A percentile compares a stretch with the other conserved stretches of the same genome.
phyloP scores from a whole-genome alignment of 2,797 vertebrate genomes.

The Arrhamphus sclerolepis region DNA sequence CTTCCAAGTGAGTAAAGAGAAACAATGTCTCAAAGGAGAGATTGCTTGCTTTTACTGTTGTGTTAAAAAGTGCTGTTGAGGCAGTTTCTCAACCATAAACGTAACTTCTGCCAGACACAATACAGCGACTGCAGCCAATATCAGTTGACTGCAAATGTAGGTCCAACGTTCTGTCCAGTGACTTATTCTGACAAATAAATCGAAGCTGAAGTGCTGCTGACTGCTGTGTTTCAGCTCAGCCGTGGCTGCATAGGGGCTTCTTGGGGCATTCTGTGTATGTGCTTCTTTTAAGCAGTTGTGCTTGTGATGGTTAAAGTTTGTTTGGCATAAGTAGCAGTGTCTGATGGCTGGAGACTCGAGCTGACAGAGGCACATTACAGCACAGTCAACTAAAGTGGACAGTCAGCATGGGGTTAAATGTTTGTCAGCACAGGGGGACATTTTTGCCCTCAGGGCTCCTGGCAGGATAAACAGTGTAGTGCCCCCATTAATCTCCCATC shows the following conservation, averaged over 20 bases:
- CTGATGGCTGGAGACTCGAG: constrained; percentile 18
- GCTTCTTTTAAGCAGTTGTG: constrained; percentile 2
- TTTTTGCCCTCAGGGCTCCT: constrained; percentile 42
- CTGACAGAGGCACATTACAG: constrained; percentile 33
- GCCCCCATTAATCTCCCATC: constrained; percentile 60
- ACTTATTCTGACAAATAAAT: constrained; percentile 10
- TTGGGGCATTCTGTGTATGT: not conserved
- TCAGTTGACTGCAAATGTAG: not conserved
- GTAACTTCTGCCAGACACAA: constrained; percentile 14
- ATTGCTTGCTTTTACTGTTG: constrained; percentile 26
- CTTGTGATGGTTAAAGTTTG: constrained; percentile 20
- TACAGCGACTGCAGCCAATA: constrained; percentile 4
- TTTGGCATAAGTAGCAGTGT: constrained; percentile 24
- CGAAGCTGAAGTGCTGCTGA: constrained; percentile 1
- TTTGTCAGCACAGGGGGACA: constrained; percentile 34
- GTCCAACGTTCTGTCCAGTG: constrained; percentile 5
- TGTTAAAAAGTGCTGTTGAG: constrained; percentile 9
- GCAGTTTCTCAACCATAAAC: constrained; percentile 15
- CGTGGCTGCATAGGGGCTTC: constrained; percentile 52
- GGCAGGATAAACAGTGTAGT: constrained; percentile 49
- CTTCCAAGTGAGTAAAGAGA: constrained; percentile 18
- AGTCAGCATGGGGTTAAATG: constrained; percentile 53
- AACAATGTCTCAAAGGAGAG: constrained; percentile 12
- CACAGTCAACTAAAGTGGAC: constrained; percentile 50
- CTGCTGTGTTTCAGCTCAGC: constrained; percentile 49